Evolutionary conservation across 2,888 invertebrate genomes (phyloP), one percentile per base, ranked within the genome.

Genomic region (Drosophila helvetica): DNA sequence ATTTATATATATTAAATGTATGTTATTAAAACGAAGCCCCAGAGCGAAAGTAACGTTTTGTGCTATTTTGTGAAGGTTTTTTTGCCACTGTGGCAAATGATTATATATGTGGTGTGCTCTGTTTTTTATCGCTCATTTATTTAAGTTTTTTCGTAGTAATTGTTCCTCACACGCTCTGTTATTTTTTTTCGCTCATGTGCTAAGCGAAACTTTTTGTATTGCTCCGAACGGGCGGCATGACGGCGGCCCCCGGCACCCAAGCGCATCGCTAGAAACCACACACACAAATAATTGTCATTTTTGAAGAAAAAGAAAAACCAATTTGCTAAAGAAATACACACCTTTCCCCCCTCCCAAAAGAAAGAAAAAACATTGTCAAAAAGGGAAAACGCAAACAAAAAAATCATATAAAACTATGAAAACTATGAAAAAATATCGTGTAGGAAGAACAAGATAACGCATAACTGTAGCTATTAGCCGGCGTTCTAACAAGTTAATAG

Each of bases 91-190:
- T 54, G 54, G 17, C 30, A n/a, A 54, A 66, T 12, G 48, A 48
- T 38, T 12, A 48, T 38, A 19, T 12, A 48, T 38, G 25, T 30
- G 30, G 50, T 46, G 69, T 69, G 61, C 62, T 67, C 52, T 50
- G 60, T 63, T 62, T 52, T 70, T 27, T 54, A 45, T 61, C 52
- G 33, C 53, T 65, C 48, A 65, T 52, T 55, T 64, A 55, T 45
- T 43, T 58, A 51, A 52, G 56, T 55, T 70, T 70, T 33, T 54
- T 54, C 51, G 22, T 59, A 47, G 57, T 69, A 75, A 67, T 86
- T 80, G 86, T 86, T 84, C 78, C 86, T 81, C 68, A 77, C 68
- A 77, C 47, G 74, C 78, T 81, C 78, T 74, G 78, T 75, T 80
- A 66, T 74, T 65, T 53, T 33, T 51, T 57, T 64, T 75, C 74